Evolutionary conservation across 1,140 invertebrate species (phyloP).

Genomic region (Rhagoletis pomonella): DNA sequence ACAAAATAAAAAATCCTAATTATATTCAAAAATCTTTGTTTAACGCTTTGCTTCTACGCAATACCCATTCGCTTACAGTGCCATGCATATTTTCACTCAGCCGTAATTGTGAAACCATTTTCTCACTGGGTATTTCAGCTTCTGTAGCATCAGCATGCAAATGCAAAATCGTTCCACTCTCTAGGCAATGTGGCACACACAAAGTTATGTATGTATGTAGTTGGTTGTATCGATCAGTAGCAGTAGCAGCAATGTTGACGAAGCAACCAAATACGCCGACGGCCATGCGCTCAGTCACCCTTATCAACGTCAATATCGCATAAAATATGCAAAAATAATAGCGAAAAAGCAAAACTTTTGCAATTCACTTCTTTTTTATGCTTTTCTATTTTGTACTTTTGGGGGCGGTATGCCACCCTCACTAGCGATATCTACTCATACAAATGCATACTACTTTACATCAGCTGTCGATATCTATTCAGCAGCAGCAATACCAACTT

Average conservation of each 20-base stretch:
- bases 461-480: conserved; percentile 16
- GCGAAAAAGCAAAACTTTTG: conserved; percentile 34
- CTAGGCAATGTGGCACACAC: not conserved
- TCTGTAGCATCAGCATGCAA: not conserved
- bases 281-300: not conserved
- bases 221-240: not conserved
- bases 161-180: not conserved
- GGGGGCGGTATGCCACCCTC: not conserved
- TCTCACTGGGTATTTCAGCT: not conserved
- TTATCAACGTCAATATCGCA: conserved; percentile 48
- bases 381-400: not conserved
- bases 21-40: not conserved
- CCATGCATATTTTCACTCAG: not conserved
- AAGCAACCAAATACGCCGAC: conserved; percentile 6
- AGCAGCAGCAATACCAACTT: not conserved
- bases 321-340: conserved; percentile 55
- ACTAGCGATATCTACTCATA: not conserved
- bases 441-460: not conserved
- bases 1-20: too few relatives aligned
- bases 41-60: not conserved
- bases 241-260: not conserved
- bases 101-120: too few relatives aligned
- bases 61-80: not conserved
- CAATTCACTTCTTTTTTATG: conserved; percentile 26
- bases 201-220: not conserved